A percentile compares a stretch with the other conserved stretches of the same genome.
phyloP scores from a whole-genome alignment of 2,797 vertebrate genomes.

The Aselliscus stoliczkanus region DNA sequence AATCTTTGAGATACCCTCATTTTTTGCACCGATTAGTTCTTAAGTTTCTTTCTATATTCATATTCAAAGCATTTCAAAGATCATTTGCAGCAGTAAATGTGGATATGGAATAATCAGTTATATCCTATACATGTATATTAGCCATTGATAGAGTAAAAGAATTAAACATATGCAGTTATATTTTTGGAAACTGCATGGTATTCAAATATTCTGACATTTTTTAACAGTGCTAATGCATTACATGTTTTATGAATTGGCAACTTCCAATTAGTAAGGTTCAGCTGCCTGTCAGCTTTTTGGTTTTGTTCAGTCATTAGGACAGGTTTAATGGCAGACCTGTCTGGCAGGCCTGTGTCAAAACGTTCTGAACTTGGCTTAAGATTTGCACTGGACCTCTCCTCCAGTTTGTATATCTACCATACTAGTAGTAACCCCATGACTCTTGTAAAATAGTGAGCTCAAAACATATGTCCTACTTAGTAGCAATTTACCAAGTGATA shows the following conservation, averaged over 20 bases:
- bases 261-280: neutral
- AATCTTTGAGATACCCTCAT: neutral
- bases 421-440: neutral
- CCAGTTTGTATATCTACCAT: neutral
- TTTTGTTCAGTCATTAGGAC: no score
- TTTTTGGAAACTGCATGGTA: neutral
- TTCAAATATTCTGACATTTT: neutral
- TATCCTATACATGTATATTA: neutral
- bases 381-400: neutral
- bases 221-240: neutral
- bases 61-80: neutral
- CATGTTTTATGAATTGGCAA: neutral
- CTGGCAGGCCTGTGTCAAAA: neutral
- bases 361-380: neutral
- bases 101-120: neutral
- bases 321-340: neutral
- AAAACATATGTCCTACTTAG: neutral
- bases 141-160: neutral
- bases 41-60: neutral
- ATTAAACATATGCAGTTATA: neutral
- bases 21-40: neutral
- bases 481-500: neutral
- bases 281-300: neutral
- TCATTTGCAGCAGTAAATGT: neutral
- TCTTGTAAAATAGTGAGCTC: neutral